These are phyloP conservation scores for Sipunculus nudus DNA, from an alignment of 2,888 invertebrate genomes.

Conservation along the genomic window DNA sequence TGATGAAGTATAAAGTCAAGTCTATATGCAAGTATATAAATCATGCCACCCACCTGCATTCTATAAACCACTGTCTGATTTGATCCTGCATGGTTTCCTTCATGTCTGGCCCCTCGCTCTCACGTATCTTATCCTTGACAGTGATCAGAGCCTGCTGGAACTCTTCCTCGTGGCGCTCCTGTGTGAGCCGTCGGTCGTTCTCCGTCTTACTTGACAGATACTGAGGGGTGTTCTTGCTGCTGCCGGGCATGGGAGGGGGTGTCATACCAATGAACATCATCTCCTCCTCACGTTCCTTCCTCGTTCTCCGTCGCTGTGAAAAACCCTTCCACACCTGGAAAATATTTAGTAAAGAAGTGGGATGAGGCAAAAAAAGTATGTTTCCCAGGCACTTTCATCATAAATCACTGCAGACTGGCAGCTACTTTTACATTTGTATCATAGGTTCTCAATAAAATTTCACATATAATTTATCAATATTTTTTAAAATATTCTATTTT, in stretches of 20 bases:
- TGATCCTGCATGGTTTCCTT: constrained; percentile 89
- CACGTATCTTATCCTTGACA: constrained; percentile 73
- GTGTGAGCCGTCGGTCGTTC: constrained; percentile 72
- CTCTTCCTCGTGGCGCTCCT: constrained; percentile 75
- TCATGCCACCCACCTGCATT: constrained; percentile 73
- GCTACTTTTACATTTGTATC: no score
- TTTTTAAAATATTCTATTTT: no score
- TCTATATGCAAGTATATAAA: neutral
- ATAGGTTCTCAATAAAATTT: no score
- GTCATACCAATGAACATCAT: constrained; percentile 84
- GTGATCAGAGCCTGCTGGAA: constrained; percentile 76
- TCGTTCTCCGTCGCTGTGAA: constrained; percentile 59
- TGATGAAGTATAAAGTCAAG: no score
- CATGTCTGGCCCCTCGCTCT: constrained; percentile 79
- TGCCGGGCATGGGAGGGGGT: constrained; percentile 51
- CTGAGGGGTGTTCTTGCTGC: constrained; percentile 56
- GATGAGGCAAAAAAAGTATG: no score
- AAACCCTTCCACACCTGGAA: constrained; percentile 66
- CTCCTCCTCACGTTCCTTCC: constrained; percentile 75
- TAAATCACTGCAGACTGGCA: neutral
- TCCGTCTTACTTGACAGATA: constrained; percentile 56
- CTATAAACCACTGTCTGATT: constrained; percentile 86
- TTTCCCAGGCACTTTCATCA: no score
- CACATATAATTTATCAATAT: no score
- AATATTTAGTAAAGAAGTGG: no score